These are phyloP conservation scores for Caretta caretta DNA, from an alignment of 2,113 vertebrate species.

Conservation along the genomic window DNA sequence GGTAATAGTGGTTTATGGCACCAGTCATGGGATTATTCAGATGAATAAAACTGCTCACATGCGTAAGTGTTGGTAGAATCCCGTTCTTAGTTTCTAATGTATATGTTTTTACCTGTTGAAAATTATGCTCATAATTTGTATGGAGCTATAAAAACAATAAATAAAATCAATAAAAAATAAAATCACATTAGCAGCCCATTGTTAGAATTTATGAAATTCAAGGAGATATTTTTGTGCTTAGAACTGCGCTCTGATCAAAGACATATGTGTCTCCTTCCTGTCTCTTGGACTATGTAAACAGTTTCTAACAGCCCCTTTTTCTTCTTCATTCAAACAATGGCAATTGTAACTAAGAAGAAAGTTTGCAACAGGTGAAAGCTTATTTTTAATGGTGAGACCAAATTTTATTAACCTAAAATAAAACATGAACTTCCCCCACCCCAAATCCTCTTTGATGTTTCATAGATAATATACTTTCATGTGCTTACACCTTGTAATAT, in stretches of 20 bases:
- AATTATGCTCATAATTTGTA: neutral
- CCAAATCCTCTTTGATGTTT: neutral
- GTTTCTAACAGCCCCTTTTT: neutral
- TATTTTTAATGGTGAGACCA: neutral
- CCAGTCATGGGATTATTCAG: neutral
- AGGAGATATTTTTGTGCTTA: neutral
- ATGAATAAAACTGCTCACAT: neutral
- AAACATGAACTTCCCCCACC: neutral
- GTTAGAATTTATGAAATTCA: neutral
- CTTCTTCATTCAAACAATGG: neutral
- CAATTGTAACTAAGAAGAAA: neutral
- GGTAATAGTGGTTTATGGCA: neutral
- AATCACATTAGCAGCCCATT: neutral
- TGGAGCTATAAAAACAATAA: neutral
- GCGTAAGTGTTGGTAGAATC: neutral
- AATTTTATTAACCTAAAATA: neutral
- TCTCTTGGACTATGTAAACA: neutral
- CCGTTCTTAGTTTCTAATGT: neutral
- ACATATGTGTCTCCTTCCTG: neutral
- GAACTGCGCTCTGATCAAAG: neutral
- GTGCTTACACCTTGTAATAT: accelerated
- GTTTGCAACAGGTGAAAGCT: neutral
- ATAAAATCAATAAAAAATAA: neutral
- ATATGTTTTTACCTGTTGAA: neutral
- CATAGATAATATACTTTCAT: neutral